A percentile compares a stretch with the other conserved stretches of the same genome.
phyloP scores from a whole-genome alignment of 1,140 invertebrate genomes.

The Bombus polaris region DNA sequence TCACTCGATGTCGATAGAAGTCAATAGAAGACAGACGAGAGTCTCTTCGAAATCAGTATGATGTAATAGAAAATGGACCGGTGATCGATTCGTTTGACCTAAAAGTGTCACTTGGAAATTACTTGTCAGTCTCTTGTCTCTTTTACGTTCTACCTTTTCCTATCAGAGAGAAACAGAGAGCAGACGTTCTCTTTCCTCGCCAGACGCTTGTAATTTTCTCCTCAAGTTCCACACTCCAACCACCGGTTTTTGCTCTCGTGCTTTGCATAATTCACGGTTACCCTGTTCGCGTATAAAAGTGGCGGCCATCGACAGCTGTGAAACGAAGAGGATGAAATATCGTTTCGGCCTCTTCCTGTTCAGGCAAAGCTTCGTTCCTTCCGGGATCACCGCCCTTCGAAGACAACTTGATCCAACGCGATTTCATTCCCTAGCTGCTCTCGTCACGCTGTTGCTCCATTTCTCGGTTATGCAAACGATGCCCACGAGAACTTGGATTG shows the following conservation, averaged over 20 bases:
- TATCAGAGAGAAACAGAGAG: background rate
- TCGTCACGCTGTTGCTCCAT: background rate
- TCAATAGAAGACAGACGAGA: background rate
- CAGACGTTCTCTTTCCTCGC: background rate
- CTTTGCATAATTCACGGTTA: conserved; percentile 31
- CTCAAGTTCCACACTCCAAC: background rate
- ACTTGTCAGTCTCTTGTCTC: background rate
- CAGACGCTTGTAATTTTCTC: conserved; percentile 32
- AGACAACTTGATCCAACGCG: background rate
- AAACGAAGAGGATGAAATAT: conserved; percentile 32
- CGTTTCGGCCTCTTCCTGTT: background rate
- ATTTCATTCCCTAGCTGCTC: conserved; percentile 2
- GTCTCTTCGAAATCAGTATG: background rate
- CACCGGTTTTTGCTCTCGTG: background rate
- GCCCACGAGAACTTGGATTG: conserved; percentile 55
- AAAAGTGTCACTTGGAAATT: conserved; percentile 28
- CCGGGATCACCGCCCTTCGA: background rate
- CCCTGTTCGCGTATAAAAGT: background rate
- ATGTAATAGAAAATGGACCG: background rate
- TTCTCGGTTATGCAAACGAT: background rate
- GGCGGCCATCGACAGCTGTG: conserved; percentile 7
- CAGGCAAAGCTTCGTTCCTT: background rate
- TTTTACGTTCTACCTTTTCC: background rate
- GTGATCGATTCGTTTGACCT: conserved; percentile 16
- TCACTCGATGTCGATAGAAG: background rate